phyloP scores from a whole-genome alignment of 2,888 invertebrate genomes.

The Metopia argyrocephala region DNA sequence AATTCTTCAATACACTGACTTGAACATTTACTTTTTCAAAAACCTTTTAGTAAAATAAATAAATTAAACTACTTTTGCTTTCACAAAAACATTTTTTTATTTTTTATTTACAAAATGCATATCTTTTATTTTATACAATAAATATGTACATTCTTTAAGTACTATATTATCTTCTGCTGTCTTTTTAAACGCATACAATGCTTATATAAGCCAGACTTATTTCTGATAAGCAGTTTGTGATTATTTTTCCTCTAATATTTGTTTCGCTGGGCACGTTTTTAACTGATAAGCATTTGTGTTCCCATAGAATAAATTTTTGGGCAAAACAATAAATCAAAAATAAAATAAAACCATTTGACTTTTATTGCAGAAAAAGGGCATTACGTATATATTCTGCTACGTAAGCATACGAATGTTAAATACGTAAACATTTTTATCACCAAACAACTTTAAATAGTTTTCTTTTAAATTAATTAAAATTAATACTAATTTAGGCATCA shows the following conservation, averaged over 20 bases:
- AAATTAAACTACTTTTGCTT: no score
- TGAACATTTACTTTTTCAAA: no score
- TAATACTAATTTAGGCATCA: no score
- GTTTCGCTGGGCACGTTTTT: conserved; percentile 1
- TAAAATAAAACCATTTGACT: neutral
- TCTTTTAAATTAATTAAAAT: no score
- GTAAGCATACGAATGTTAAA: neutral
- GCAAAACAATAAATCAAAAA: neutral
- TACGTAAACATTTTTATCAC: neutral
- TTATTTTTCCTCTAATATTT: neutral
- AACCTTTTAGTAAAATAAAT: no score
- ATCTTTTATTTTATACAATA: no score
- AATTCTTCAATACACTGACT: no score
- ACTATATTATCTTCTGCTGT: no score
- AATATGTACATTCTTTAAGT: no score
- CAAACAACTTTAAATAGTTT: no score
- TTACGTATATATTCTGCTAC: neutral
- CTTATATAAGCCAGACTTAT: conserved; percentile 6
- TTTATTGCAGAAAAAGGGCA: neutral
- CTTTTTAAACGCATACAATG: neutral
- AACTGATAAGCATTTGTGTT: neutral
- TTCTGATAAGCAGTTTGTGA: neutral
- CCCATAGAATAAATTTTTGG: neutral
- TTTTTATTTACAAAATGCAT: neutral
- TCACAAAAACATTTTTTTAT: no score